Base-by-base conservation (phyloP, 2,113 vertebrate genomes). In the Ictalurus furcatus region DNA sequence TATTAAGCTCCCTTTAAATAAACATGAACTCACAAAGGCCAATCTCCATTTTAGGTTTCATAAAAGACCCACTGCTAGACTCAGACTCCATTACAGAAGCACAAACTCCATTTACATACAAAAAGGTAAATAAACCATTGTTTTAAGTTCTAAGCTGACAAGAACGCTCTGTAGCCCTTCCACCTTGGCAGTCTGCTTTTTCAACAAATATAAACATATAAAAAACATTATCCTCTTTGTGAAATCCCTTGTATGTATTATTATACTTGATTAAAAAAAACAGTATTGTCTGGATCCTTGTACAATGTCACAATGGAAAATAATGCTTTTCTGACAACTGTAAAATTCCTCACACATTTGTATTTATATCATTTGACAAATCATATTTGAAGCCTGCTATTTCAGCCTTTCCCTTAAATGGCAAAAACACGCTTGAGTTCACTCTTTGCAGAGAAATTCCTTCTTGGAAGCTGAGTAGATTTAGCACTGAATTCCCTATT, bases 31-130 rank as follows among this genome's bases (percentile, higher is more conserved):
- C 85, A 79, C 30, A 14, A 87, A 79, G 74, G 58, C 34, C 44
- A 30, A 61, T 79, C 85, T 87, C 74, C 74, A 87, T 87, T 87
- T 87, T 80, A 87, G 86, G 85, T 61, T 76, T 78, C 73, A 61
- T 44, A 78, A 34, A 76, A 78, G 85, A 61, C 73, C 52, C 25
- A 8, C 67, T 58, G 69, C 67, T 14, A 13, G 16, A 61, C 73
- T 87, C 25, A 13, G 16, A 61, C 58, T 87, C 25, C 40, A 14
- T 63, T 63, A 79, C 85, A 65, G 78, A 56, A 81, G 56, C 6
- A 30, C 6, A 37, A 61, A 61, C 19, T 1, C 21, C 34, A 83
- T 82, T 82, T 82, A 59, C n/a, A 34, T 37, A 6, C 30, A 59
- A 34, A 81, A 81, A 28, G 0, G 25, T n/a, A 28, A 54, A 14